phyloP scores from a whole-genome alignment of 2,797 vertebrate species.

The Enteromius fasciolatus region DNA sequence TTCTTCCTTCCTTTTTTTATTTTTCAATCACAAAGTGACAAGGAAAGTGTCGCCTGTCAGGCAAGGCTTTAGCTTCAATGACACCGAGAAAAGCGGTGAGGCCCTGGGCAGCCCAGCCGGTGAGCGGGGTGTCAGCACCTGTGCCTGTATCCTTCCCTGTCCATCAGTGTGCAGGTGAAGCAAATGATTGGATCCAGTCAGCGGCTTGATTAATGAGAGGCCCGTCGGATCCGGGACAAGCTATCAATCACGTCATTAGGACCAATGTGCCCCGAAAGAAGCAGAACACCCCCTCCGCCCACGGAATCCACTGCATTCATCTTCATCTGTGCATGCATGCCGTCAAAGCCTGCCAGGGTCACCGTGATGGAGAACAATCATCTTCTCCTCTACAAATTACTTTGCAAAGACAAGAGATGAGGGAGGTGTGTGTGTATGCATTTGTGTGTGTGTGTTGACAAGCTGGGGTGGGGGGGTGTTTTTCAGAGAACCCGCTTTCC shows the following conservation, averaged over 20 bases:
- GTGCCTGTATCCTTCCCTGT: slow-evolving; percentile 92
- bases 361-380: slow-evolving; percentile 99
- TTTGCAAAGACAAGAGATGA: slow-evolving; percentile 90
- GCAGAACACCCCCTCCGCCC: slow-evolving; percentile 95
- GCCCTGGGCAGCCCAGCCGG: slow-evolving; percentile 72
- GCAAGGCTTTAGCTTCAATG: slow-evolving; percentile 80
- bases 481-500: slow-evolving; percentile 75
- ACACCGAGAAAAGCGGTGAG: slow-evolving; percentile 80
- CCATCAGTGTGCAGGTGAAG: slow-evolving; percentile 99
- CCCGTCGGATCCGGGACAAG: slow-evolving; percentile 97
- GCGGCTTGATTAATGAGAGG: slow-evolving; percentile 99
- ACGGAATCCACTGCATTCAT: slow-evolving; percentile 99
- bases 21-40: slow-evolving; percentile 75
- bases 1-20: slow-evolving; percentile 60
- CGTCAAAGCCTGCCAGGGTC: slow-evolving; percentile 98
- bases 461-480: slow-evolving; percentile 72
- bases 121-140: slow-evolving; percentile 88
- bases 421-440: slow-evolving; percentile 48
- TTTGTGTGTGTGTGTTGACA: slow-evolving; percentile 51
- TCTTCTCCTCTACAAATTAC: slow-evolving; percentile 99
- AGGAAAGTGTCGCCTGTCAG: slow-evolving; percentile 81
- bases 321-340: slow-evolving; percentile 99
- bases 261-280: slow-evolving; percentile 98
- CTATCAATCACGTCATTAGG: slow-evolving; percentile 99
- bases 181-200: slow-evolving; percentile 99